A percentile compares a stretch with the other conserved stretches of the same genome.
Evolutionary conservation across 2,888 invertebrate genomes (phyloP).

Genomic region (Lasioglossum malachurum): DNA sequence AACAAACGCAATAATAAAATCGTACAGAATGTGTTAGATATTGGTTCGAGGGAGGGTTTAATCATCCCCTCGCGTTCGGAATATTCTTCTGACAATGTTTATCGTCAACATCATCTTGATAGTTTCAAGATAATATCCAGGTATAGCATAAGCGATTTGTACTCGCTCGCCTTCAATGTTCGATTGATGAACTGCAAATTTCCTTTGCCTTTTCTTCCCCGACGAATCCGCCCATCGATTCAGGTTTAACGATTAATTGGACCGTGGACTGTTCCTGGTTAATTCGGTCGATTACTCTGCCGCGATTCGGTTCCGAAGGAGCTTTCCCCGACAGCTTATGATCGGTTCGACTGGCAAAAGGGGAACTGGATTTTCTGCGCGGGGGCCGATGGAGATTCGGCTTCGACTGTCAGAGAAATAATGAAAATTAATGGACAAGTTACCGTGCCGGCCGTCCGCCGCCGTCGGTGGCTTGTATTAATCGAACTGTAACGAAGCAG

Average conservation of each 20-base stretch:
- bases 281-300: conserved; percentile 19
- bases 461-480: conserved; percentile 36
- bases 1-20: no score
- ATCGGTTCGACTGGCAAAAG: neutral
- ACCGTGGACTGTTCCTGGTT: conserved; percentile 6
- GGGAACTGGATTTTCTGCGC: conserved; percentile 3
- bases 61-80: no score
- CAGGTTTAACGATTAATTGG: conserved; percentile 19
- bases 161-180: neutral
- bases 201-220: conserved; percentile 11
- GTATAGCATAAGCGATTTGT: neutral
- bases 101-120: no score
- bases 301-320: neutral
- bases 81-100: no score
- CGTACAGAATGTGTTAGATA: no score
- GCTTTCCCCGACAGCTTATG: conserved; percentile 1
- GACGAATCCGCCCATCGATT: conserved; percentile 30
- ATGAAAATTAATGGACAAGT: conserved; percentile 57
- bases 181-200: neutral
- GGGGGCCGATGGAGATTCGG: neutral
- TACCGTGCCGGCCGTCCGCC: conserved; percentile 28
- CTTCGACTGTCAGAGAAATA: conserved; percentile 18
- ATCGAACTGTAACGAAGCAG: conserved; percentile 50
- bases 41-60: no score
- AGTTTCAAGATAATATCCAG: no score